These are phyloP conservation scores for Lateolabrax maculatus DNA, from an alignment of 2,797 vertebrate species.

Conservation along the genomic window DNA sequence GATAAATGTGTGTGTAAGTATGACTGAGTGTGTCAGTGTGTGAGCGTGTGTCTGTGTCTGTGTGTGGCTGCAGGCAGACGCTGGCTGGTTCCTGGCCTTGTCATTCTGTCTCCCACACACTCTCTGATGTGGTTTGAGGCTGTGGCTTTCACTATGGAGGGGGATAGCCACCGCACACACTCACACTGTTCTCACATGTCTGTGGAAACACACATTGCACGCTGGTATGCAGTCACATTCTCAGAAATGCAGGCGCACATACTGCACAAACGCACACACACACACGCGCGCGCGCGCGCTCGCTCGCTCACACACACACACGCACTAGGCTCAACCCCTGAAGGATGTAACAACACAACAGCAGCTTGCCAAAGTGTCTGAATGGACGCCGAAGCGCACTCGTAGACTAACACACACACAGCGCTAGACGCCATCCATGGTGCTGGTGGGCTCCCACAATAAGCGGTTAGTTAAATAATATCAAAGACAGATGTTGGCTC, in stretches of 20 bases:
- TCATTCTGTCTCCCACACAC: constrained; percentile 83
- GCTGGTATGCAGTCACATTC: constrained; percentile 81
- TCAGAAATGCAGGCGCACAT: constrained; percentile 75
- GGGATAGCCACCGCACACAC: constrained; percentile 77
- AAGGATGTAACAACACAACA: constrained; percentile 75
- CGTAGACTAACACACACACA: constrained; percentile 75
- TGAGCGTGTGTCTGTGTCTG: constrained; percentile 65
- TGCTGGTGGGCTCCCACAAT: constrained; percentile 84
- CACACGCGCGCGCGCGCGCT: constrained; percentile 34
- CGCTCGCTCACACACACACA: constrained; percentile 38
- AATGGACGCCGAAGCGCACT: constrained; percentile 64
- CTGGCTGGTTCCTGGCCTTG: constrained; percentile 83
- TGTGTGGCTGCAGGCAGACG: constrained; percentile 80
- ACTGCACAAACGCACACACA: constrained; percentile 49
- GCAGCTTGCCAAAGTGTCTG: constrained; percentile 73
- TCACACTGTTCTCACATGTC: constrained; percentile 84
- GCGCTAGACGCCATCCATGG: constrained; percentile 77
- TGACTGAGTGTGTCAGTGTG: constrained; percentile 46
- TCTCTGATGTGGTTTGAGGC: constrained; percentile 84
- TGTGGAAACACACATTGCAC: constrained; percentile 82
- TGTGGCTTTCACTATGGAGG: constrained; percentile 81
- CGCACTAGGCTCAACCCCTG: constrained; percentile 44
- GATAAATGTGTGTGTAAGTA: constrained; percentile 62
- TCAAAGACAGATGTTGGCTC: constrained; percentile 87
- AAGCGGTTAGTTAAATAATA: constrained; percentile 84